Conservation (phyloP, 2,797 vertebrate genomes). For the Luscinia luscinia region DNA sequence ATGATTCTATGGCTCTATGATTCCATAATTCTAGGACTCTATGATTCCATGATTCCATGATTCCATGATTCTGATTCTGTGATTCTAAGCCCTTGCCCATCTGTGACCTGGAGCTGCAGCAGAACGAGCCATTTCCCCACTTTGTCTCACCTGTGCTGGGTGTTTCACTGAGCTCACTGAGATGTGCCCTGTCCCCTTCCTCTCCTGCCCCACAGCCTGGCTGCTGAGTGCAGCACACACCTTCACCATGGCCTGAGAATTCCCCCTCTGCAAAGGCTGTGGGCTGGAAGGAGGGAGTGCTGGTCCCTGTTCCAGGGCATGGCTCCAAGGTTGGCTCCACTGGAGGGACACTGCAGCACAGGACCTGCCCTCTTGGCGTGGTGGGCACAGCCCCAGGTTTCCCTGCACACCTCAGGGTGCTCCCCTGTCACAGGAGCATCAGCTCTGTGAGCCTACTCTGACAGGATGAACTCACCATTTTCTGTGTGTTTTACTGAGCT, state of each 20-base stretch:
- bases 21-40: accelerated
- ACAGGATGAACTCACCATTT: not conserved
- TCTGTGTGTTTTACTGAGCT: not conserved
- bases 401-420: not conserved
- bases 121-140: not conserved
- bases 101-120: not conserved
- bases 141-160: not conserved
- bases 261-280: not conserved
- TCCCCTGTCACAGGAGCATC: not conserved
- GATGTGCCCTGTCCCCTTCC: not conserved
- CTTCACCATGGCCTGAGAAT: not conserved
- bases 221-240: not conserved
- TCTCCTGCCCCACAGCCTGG: not conserved
- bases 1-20: accelerated
- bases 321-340: not conserved
- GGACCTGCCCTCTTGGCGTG: not conserved
- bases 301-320: not conserved
- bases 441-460: not conserved
- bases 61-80: not conserved
- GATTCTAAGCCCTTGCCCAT: not conserved
- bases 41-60: too few relatives aligned
- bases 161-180: not conserved
- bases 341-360: not conserved
- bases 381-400: not conserved
- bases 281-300: not conserved